These are phyloP conservation scores for Thymallus thymallus DNA, from an alignment of 2,113 vertebrate species.

Conservation along the genomic window DNA sequence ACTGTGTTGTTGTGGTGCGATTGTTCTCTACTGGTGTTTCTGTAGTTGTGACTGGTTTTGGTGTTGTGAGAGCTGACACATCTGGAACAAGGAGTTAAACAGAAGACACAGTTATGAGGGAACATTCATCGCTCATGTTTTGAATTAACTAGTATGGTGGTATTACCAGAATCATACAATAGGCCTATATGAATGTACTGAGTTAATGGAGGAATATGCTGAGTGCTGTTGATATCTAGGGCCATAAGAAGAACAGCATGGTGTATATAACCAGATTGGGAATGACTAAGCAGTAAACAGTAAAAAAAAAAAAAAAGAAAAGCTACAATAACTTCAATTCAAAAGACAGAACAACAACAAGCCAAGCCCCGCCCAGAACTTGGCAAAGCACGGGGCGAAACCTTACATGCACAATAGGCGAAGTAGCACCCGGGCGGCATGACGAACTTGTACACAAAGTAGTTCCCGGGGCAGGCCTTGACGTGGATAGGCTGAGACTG, in stretches of 20 bases:
- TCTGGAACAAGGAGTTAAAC: background rate
- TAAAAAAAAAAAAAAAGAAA: too few relatives aligned
- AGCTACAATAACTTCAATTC: too few relatives aligned
- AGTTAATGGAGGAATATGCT: too few relatives aligned
- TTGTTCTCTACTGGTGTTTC: constrained; percentile 4
- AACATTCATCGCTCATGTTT: background rate
- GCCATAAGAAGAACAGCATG: too few relatives aligned
- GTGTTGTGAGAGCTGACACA: background rate
- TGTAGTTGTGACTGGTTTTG: background rate
- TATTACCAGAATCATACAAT: too few relatives aligned
- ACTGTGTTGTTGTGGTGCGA: too few relatives aligned
- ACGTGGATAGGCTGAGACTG: constrained; percentile 32
- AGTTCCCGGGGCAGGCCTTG: constrained; percentile 44
- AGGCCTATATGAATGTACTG: too few relatives aligned
- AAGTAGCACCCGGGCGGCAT: constrained; percentile 26
- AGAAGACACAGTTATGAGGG: background rate
- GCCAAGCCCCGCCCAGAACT: background rate
- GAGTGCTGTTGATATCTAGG: too few relatives aligned
- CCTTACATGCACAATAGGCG: constrained; percentile 44
- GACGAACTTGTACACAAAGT: constrained; percentile 43
- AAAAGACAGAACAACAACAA: background rate
- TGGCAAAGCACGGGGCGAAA: too few relatives aligned
- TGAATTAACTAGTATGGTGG: too few relatives aligned
- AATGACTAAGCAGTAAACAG: too few relatives aligned
- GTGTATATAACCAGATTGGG: too few relatives aligned